Base-by-base conservation (phyloP, 2,797 vertebrate genomes). In the Micromesistius poutassou region DNA sequence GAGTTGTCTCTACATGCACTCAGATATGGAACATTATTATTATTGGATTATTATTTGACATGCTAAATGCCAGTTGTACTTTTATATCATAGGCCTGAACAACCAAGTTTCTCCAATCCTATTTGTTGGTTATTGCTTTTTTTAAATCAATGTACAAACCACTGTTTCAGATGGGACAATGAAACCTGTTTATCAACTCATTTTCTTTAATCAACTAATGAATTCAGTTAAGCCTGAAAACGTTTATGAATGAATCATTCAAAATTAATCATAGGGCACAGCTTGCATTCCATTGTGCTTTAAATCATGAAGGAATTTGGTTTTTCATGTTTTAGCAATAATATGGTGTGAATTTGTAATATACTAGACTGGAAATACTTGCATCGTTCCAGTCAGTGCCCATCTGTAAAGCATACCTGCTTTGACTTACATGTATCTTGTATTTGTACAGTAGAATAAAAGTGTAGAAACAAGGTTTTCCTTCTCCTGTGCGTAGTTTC, bases 391-490 rank as follows among this genome's bases (percentile, higher is more conserved):
- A 13, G 40, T 3, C 40, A 68, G 74, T 8, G 70, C 76, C 42
- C 72, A 78, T 70, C 76, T 79, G 19, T 81, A 42, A 71, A 55
- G 66, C 19, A 73, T 76, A 74, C 79, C 72, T 70, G 72, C 36
- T 76, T 78, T 30, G 80, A 78, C 55, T 77, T 35, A 74, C 74
- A 77, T 74, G 62, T 82, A 75, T 79, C 31, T 79, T 74, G 74
- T 81, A 77, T 84, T 78, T 78, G 73, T 72, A 14, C 79, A 73
- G 28, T 83, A 68, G 2, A 79, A 76, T 81, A 72, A 79, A 81
- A 22, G 2, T 80, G 62, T 28, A 68, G 22, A 73, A 80, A 62
- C 55, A 38, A 70, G 10, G 80, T 71, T 40, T 79, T 73, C 71
- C 71, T 16, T 78, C 74, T 70, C 68, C 79, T 4, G 25, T 68